phyloP scores from a whole-genome alignment of 1,140 invertebrate genomes.

The Doryteuthis pealeii region DNA sequence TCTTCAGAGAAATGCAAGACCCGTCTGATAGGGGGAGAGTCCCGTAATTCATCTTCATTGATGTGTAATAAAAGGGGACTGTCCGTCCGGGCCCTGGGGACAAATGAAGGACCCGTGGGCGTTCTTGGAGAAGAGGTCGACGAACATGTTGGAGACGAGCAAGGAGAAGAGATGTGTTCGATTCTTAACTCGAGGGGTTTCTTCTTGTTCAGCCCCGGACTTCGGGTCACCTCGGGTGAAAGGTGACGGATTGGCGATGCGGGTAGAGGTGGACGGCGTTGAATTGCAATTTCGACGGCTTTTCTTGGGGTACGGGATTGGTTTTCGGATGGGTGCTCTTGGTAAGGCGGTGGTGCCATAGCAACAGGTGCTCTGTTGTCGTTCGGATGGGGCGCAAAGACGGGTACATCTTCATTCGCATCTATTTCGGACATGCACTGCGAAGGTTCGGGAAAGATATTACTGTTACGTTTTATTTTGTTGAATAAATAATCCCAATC shows the following conservation, averaged over 20 bases:
- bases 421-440: neutral
- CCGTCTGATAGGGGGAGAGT: too few species aligned
- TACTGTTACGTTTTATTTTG: constrained; percentile 43
- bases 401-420: too few species aligned
- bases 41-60: too few species aligned
- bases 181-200: neutral
- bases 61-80: neutral
- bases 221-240: neutral
- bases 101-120: too few species aligned
- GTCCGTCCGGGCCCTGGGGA: neutral
- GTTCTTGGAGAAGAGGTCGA: too few species aligned
- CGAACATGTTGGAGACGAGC: neutral
- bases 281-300: neutral
- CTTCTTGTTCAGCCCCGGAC: neutral
- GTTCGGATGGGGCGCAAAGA: too few species aligned
- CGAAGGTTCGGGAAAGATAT: constrained; percentile 4
- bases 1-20: too few species aligned
- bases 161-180: neutral
- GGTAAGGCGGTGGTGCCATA: neutral
- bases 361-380: neutral
- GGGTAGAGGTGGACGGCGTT: neutral
- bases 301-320: neutral
- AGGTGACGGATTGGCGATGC: neutral
- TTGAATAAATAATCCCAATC: constrained; percentile 52
- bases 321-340: neutral